Percentiles rank a stretch among this genome's conserved stretches.
Conservation (phyloP, 2,888 invertebrate genomes). For the Tribolium freemani region DNA sequence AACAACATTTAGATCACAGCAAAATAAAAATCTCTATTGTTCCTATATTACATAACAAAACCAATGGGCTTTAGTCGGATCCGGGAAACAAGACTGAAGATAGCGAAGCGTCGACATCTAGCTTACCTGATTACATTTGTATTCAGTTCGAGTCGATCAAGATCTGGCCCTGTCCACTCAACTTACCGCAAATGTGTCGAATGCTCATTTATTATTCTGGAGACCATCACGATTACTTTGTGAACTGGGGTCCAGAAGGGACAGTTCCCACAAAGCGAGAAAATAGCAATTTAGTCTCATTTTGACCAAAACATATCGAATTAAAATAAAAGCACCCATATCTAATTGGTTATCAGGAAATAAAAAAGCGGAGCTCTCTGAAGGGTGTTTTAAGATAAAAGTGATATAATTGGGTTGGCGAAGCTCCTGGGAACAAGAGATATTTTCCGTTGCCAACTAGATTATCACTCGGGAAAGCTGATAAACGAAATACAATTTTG, state of each 20-base stretch:
- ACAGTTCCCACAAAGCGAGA: neutral
- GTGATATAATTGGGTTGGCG: slow-evolving; percentile 35
- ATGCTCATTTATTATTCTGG: slow-evolving; percentile 39
- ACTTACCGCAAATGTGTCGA: slow-evolving; percentile 41
- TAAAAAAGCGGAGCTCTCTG: neutral
- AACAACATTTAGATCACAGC: too few species aligned
- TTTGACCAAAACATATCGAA: neutral
- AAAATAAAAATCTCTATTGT: too few species aligned
- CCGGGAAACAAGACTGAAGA: slow-evolving; percentile 12
- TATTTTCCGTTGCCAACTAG: slow-evolving; percentile 43
- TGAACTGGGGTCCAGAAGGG: slow-evolving; percentile 1
- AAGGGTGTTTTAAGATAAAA: slow-evolving; percentile 36
- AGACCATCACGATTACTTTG: slow-evolving; percentile 31
- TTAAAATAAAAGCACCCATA: neutral
- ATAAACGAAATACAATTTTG: slow-evolving; percentile 64
- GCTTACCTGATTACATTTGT: slow-evolving; percentile 42
- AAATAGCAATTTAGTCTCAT: too few species aligned
- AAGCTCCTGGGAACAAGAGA: slow-evolving; percentile 40
- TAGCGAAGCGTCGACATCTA: slow-evolving; percentile 11
- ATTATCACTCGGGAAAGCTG: slow-evolving; percentile 51
- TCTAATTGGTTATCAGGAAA: neutral
- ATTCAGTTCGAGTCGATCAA: slow-evolving; percentile 18
- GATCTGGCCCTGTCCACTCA: slow-evolving; percentile 45
- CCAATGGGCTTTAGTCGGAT: too few species aligned
- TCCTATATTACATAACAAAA: too few species aligned